Evolutionary conservation across 1,140 invertebrate species (phyloP).

Genomic region (Conus betulinus): DNA sequence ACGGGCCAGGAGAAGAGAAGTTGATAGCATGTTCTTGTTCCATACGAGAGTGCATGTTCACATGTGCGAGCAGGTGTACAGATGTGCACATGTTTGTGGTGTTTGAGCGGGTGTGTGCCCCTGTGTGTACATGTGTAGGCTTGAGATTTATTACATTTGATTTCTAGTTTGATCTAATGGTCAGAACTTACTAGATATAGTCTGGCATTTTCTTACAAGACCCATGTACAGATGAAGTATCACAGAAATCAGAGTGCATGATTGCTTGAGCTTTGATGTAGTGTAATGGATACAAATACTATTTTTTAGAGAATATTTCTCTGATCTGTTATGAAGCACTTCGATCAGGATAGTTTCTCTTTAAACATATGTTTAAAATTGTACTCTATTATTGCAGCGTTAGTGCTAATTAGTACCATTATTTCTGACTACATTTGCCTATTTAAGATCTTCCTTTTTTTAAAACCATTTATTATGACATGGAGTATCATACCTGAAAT

Average conservation of each 20-base stretch:
- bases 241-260: background rate
- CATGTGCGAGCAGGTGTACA: background rate
- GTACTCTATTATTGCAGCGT: no score
- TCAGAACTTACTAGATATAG: no score
- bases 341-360: no score
- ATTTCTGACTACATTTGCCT: no score
- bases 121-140: slow-evolving; percentile 1
- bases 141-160: no score
- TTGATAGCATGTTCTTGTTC: background rate
- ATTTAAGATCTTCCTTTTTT: background rate
- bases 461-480: background rate
- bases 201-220: no score
- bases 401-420: no score
- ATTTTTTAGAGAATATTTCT: background rate
- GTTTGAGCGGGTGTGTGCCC: background rate
- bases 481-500: no score
- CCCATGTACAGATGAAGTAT: background rate
- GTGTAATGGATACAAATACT: no score
- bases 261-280: no score
- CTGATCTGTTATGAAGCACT: background rate
- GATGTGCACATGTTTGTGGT: background rate
- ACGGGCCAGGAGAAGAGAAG: background rate
- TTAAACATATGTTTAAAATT: no score
- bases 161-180: no score
- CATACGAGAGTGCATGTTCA: background rate